phyloP scores from a whole-genome alignment of 1,140 invertebrate species.

The Diplogasteroides magnus region DNA sequence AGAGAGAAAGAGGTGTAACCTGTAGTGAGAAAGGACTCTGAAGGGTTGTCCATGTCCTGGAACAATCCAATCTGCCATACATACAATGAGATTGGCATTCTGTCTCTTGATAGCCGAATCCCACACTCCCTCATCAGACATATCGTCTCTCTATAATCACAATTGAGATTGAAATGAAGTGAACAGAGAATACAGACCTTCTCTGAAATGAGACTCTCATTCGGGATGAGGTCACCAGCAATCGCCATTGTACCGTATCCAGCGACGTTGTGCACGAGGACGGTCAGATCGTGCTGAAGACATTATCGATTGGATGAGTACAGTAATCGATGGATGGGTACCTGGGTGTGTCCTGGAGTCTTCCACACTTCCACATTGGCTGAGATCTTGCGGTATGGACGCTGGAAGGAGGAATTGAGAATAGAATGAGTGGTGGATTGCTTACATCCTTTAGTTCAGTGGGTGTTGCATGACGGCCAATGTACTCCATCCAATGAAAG shows the following conservation, averaged over 20 bases:
- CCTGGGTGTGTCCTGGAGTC: slow-evolving; percentile 42
- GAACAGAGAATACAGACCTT: slow-evolving; percentile 33
- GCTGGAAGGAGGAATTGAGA: no score
- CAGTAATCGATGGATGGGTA: not conserved
- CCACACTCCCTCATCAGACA: slow-evolving; percentile 44
- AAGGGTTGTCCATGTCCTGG: slow-evolving; percentile 47
- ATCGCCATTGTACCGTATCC: slow-evolving; percentile 47
- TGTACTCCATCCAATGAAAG: slow-evolving; percentile 45
- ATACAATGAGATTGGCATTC: slow-evolving; percentile 48
- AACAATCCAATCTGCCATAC: slow-evolving; percentile 49
- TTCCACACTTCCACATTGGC: slow-evolving; percentile 46
- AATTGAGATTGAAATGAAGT: no score
- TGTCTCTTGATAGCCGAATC: slow-evolving; percentile 47
- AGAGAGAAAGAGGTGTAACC: no score
- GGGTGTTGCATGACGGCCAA: slow-evolving; percentile 42
- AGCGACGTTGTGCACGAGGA: slow-evolving; percentile 45
- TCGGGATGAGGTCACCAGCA: slow-evolving; percentile 44
- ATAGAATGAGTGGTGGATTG: no score
- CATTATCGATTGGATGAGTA: not conserved
- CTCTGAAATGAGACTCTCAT: slow-evolving; percentile 36
- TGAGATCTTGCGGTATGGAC: slow-evolving; percentile 45
- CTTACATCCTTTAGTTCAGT: slow-evolving; percentile 42
- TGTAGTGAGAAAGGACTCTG: slow-evolving; percentile 43
- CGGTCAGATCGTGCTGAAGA: slow-evolving; percentile 40
- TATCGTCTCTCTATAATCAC: slow-evolving; percentile 23